These are phyloP conservation scores for Axea sp. DNA, from an alignment of 2,888 invertebrate genomes.

Conservation along the genomic window DNA sequence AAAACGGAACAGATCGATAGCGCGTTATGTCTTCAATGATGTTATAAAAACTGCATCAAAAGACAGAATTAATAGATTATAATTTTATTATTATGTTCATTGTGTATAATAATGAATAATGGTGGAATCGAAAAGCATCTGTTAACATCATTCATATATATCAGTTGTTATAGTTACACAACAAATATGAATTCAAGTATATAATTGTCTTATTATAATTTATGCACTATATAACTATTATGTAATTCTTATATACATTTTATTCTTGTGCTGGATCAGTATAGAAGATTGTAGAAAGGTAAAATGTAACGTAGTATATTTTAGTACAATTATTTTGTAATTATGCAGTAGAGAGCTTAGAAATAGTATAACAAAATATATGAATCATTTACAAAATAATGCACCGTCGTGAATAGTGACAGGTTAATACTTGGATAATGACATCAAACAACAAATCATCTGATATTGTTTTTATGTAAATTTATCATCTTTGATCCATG, in stretches of 20 bases:
- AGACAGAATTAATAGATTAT: constrained; percentile 34
- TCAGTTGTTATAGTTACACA: constrained; percentile 45
- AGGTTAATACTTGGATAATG: constrained; percentile 32
- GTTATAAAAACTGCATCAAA: not conserved
- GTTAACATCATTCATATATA: constrained; percentile 55
- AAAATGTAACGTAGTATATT: constrained; percentile 46
- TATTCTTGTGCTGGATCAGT: constrained; percentile 59
- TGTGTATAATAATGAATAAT: constrained; percentile 56
- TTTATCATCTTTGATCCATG: too few relatives aligned
- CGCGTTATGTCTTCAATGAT: too few relatives aligned
- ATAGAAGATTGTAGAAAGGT: constrained; percentile 61
- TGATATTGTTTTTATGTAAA: not conserved
- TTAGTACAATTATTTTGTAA: constrained; percentile 65
- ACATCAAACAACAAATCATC: not conserved
- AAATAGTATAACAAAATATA: constrained; percentile 79
- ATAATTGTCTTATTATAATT: constrained; percentile 42
- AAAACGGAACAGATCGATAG: too few relatives aligned
- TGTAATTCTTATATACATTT: constrained; percentile 48
- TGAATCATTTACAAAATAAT: constrained; percentile 78
- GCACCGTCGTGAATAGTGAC: constrained; percentile 70
- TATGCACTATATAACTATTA: constrained; percentile 52
- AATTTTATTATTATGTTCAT: constrained; percentile 58
- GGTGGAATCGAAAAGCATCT: constrained; percentile 40
- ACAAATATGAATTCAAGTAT: constrained; percentile 49
- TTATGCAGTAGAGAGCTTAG: constrained; percentile 75